A percentile compares a stretch with the other conserved stretches of the same genome.
These are phyloP conservation scores for Urocitellus parryii DNA, from an alignment of 2,113 vertebrate genomes.

Conservation along the genomic window DNA sequence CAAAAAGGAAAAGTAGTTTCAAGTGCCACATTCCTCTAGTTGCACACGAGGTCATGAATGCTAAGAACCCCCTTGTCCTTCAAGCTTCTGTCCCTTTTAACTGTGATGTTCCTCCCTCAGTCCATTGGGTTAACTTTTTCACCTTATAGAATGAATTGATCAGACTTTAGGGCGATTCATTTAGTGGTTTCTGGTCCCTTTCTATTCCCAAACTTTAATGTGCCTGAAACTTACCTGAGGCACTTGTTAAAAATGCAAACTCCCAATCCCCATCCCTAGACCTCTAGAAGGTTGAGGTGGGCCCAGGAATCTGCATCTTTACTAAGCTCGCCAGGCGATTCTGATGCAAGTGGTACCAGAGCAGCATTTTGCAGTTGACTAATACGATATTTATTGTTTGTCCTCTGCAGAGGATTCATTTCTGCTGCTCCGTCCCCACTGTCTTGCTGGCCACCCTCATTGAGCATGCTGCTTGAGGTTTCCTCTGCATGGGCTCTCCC, in stretches of 20 bases:
- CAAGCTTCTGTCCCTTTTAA: background rate
- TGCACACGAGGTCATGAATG: fast-evolving
- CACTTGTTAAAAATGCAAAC: background rate
- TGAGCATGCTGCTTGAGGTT: background rate
- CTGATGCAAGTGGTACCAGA: background rate
- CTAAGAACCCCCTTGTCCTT: background rate
- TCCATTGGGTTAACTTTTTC: fast-evolving
- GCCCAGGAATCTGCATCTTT: background rate
- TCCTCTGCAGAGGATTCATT: background rate
- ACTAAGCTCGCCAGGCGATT: background rate
- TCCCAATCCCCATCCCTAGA: background rate
- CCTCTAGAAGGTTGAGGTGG: background rate
- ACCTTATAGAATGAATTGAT: background rate
- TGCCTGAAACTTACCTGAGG: background rate
- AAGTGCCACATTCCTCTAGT: background rate
- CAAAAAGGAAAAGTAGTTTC: background rate
- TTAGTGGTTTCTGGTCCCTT: background rate
- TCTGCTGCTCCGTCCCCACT: background rate
- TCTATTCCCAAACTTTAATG: background rate
- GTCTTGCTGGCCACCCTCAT: background rate
- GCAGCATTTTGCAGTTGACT: background rate
- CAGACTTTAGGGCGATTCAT: background rate
- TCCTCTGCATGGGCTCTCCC: background rate
- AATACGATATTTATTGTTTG: background rate
- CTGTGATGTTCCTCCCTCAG: background rate